Evolutionary conservation across 2,888 invertebrate species (phyloP).

Genomic region (Dicyrtoma fusca): DNA sequence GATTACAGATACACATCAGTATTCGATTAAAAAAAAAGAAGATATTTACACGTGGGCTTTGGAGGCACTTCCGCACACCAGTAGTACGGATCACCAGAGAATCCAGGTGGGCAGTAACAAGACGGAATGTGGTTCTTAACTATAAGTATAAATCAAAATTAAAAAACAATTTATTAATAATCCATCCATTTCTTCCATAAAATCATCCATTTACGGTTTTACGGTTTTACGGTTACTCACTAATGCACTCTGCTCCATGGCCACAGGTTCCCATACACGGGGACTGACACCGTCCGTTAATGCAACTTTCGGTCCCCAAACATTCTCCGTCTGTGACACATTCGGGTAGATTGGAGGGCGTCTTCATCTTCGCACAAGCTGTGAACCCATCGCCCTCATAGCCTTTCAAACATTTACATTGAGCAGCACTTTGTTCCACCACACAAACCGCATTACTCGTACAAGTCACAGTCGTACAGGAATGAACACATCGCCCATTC

Average conservation of each 20-base stretch:
- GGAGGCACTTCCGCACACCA: conserved; percentile 55
- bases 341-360: conserved; percentile 49
- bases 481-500: conserved; percentile 55
- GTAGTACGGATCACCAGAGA: conserved; percentile 53
- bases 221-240: conserved; percentile 40
- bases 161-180: conserved; percentile 9
- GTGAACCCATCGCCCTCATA: conserved; percentile 55
- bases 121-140: conserved; percentile 53
- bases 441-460: conserved; percentile 55
- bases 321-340: conserved; percentile 40
- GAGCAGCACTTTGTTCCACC: conserved; percentile 51
- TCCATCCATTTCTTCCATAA: neutral
- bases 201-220: no score
- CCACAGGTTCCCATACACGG: conserved; percentile 56
- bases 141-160: conserved; percentile 35
- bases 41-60: conserved; percentile 53
- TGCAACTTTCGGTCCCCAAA: conserved; percentile 30
- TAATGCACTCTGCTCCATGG: conserved; percentile 54
- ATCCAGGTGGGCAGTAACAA: conserved; percentile 53
- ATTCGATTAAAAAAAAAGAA: neutral
- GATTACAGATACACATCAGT: neutral
- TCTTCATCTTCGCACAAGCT: conserved; percentile 51
- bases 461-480: conserved; percentile 54
- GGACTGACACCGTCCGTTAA: conserved; percentile 51
- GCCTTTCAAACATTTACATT: conserved; percentile 50